Evolutionary conservation across 2,113 vertebrate genomes (phyloP), one percentile per base, ranked within the genome.

Genomic region (Festucalex cinctus): DNA sequence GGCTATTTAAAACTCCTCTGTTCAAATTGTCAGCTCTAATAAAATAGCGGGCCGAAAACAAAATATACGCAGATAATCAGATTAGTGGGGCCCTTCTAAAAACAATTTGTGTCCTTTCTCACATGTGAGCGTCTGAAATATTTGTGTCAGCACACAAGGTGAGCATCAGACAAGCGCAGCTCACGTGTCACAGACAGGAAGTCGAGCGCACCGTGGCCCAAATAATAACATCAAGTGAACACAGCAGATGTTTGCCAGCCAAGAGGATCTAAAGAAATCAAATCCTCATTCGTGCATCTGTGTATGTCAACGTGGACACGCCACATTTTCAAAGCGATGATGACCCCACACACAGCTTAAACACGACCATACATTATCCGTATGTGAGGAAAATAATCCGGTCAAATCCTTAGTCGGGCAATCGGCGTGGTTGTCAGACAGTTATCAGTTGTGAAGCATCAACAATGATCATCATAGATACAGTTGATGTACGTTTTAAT

Each of bases 181-280:
- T 81, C 71, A 74, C 70, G 65, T 53, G 6, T 66, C 22, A 67
- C 37, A 5, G 10, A 58, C 59, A 69, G 59, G 64, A 72, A 72
- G 77, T 63, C 56, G 74, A 68, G 66, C 24, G 61, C 63, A 79
- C 59, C 65, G 75, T 69, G 76, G 78, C 71, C 73, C 83, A 66
- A 51, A 63, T 75, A 75, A 83, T 76, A 75, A 78, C 70, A 79
- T 75, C 69, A 68, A 80, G 70, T 75, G 57, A 85, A 75, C 73
- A 41, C 66, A 79, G 78, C 83, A 89, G 86, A 88, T 85, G 86
- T 86, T 81, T 76, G 84, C 69, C 69, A 62, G 56, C 32, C 81
- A 87, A 80, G 65, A 74, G 77, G 74, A 82, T 81, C 70, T 73
- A 68, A 82, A 81, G 72, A 78, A 85, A 85, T 78, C 67, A 73